Percentiles rank a stretch among this genome's conserved stretches.
These are phyloP conservation scores for Drosophila pruinosa DNA, from an alignment of 1,140 invertebrate genomes.

Conservation along the genomic window DNA sequence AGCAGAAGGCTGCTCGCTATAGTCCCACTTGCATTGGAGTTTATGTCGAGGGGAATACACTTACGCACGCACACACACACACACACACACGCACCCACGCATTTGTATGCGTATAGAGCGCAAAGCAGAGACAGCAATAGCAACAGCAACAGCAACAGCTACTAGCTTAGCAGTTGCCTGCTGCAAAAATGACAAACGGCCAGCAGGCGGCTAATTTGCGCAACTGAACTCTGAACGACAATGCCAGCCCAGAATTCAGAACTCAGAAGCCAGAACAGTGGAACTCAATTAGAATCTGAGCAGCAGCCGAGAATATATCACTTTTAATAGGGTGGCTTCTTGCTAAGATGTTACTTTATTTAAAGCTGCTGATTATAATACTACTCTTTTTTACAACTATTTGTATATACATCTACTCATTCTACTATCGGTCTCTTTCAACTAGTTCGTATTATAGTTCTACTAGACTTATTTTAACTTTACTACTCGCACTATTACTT, in stretches of 20 bases:
- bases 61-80: background rate
- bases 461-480: background rate
- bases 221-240: conserved; percentile 42
- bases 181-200: conserved; percentile 43
- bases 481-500: background rate
- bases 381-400: too few species aligned
- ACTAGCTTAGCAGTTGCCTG: conserved; percentile 20
- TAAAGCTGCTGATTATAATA: too few species aligned
- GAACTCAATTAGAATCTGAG: conserved; percentile 8
- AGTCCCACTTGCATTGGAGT: conserved; percentile 21
- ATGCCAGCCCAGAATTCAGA: too few species aligned
- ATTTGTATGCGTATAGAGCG: background rate
- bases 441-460: too few species aligned
- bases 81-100: background rate
- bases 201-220: conserved; percentile 62
- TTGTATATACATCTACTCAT: too few species aligned
- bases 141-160: background rate
- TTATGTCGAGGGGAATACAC: background rate
- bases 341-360: too few species aligned
- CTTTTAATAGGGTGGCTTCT: background rate
- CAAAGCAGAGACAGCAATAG: conserved; percentile 10
- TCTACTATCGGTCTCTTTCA: too few species aligned
- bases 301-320: background rate
- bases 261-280: conserved; percentile 40
- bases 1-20: conserved; percentile 7